Evolutionary conservation across 1,140 invertebrate genomes (phyloP), one percentile per base, ranked within the genome.

Genomic region (Ditylenchus dipsaci): DNA sequence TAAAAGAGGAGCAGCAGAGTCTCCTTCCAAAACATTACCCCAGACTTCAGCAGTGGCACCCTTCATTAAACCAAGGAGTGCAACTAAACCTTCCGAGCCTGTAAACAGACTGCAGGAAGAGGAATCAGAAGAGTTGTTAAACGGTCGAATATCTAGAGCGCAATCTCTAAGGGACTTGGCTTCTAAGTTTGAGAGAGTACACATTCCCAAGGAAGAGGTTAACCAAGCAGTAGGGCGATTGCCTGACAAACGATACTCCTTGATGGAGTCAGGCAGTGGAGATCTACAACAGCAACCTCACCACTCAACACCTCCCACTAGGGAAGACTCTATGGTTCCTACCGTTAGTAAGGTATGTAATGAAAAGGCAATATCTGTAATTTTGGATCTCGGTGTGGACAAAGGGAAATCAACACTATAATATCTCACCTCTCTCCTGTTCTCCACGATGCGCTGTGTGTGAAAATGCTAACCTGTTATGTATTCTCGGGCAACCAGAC

Each of bases 281-380:
- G 23, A 19, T 17, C n/a, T 5, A 53, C n/a, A 26, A 53, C n/a
- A 53, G 15, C 49, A 33, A 43, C 58, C 60, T 47, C 26, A 60
- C 1, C 76, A 65, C 47, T 65, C 62, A 45, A 57, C 63, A 38
- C 29, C 58, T 1, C 75, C 74, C n/a, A 7, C 26, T 53, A 62
- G 23, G 26, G 33, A 38, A 11, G 29, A n/a, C 30, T 75, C 26
- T 42, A 21, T 58, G 64, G 56, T 43, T 43, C 63, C 78, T 17
- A 21, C 72, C 15, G 76, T 81, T 17, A 77, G 69, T 66, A 82
- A 79, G n/a, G n/a, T n/a, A n/a, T n/a, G n/a, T n/a, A n/a, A n/a
- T n/a, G n/a, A n/a, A n/a, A n/a, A n/a, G n/a, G n/a, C n/a, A n/a
- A n/a, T n/a, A n/a, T n/a, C n/a, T n/a, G n/a, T n/a, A n/a, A n/a